Percentiles rank a stretch among this genome's conserved stretches.
These are phyloP conservation scores for Dromaius novaehollandiae DNA, from an alignment of 2,113 vertebrate species.

Conservation along the genomic window DNA sequence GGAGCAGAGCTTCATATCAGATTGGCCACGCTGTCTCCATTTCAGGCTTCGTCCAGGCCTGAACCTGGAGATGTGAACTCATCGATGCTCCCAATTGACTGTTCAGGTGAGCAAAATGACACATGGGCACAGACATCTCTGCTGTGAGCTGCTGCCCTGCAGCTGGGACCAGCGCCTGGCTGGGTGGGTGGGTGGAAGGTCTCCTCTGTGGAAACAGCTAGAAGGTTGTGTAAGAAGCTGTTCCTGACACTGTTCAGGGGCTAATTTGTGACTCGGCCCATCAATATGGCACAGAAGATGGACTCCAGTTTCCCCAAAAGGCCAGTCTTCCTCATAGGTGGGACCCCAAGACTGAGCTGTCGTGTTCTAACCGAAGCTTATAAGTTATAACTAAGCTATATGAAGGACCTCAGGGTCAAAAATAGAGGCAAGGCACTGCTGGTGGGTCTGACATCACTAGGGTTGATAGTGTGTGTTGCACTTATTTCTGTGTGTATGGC, in stretches of 20 bases:
- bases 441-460: neutral
- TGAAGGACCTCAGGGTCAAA: neutral
- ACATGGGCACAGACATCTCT: rapidly evolving
- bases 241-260: neutral
- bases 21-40: rapidly evolving
- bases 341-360: neutral
- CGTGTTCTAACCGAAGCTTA: neutral
- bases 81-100: rapidly evolving
- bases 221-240: neutral
- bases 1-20: neutral
- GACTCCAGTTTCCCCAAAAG: neutral
- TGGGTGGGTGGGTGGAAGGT: neutral
- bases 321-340: neutral
- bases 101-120: neutral
- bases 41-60: neutral
- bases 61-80: neutral
- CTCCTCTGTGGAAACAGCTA: neutral
- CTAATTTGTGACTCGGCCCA: neutral
- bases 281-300: neutral
- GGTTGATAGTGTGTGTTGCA: neutral
- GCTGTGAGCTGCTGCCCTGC: neutral
- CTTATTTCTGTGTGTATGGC: neutral
- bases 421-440: neutral
- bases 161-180: neutral
- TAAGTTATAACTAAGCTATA: neutral